phyloP scores from a whole-genome alignment of 1,140 invertebrate genomes.

The Calephelis virginiensis region DNA sequence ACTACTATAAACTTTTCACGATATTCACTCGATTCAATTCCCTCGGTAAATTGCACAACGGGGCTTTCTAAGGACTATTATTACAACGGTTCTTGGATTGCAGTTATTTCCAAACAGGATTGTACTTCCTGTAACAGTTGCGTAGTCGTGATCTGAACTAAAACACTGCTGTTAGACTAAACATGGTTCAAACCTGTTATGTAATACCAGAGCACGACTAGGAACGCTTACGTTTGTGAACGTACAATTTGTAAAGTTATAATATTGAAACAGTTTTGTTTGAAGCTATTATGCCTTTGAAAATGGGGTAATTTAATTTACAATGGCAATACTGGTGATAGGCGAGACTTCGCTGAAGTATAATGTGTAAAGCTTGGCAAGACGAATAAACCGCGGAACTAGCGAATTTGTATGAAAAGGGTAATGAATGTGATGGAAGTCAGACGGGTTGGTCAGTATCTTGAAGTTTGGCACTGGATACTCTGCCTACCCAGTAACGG shows the following conservation, averaged over 20 bases:
- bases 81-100: slow-evolving; percentile 67
- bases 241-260: background rate
- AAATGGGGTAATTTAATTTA: too few species aligned
- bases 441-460: too few species aligned
- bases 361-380: too few species aligned
- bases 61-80: slow-evolving; percentile 57
- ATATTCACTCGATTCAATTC: slow-evolving; percentile 48
- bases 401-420: too few species aligned
- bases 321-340: too few species aligned
- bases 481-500: too few species aligned
- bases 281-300: too few species aligned
- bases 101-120: slow-evolving; percentile 41
- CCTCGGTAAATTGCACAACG: slow-evolving; percentile 43
- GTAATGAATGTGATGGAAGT: too few species aligned
- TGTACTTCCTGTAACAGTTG: slow-evolving; percentile 39
- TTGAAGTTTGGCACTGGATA: too few species aligned
- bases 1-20: slow-evolving; percentile 8
- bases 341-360: too few species aligned
- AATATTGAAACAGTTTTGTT: too few species aligned
- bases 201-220: background rate
- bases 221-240: background rate
- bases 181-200: slow-evolving; percentile 14
- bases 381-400: too few species aligned
- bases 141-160: slow-evolving; percentile 3
- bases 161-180: slow-evolving; percentile 7